Evolutionary conservation across 2,113 vertebrate species (phyloP).

Genomic region (Cynocephalus volans): DNA sequence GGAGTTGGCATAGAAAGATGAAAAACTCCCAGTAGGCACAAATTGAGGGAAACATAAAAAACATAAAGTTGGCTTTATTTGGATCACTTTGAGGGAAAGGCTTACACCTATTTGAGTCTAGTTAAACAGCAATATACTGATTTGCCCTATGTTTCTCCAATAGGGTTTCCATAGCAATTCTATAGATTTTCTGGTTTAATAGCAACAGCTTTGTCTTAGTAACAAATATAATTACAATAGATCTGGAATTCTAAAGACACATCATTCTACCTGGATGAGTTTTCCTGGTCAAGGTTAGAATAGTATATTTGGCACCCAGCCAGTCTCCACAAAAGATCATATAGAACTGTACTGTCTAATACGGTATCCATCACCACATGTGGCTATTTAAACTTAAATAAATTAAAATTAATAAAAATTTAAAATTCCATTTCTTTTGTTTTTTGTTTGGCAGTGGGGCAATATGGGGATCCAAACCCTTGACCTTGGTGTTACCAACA

Average conservation of each 20-base stretch:
- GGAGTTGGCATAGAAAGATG: neutral
- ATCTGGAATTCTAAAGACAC: conserved; percentile 30
- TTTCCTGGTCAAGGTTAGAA: conserved; percentile 40
- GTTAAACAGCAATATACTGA: neutral
- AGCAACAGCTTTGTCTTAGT: conserved; percentile 19
- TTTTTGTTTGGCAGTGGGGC: no score
- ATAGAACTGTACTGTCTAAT: conserved; percentile 12
- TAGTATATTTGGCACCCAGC: neutral
- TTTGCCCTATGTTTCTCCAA: neutral
- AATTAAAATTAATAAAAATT: conserved; percentile 50
- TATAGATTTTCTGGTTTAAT: conserved; percentile 39
- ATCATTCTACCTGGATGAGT: neutral
- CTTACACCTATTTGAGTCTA: neutral
- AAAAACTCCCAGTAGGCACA: conserved; percentile 47
- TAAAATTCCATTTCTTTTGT: conserved; percentile 5
- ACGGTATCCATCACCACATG: neutral
- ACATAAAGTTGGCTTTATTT: conserved; percentile 18
- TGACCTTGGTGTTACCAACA: no score
- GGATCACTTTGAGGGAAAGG: neutral
- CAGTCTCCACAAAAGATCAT: neutral
- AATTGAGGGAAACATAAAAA: neutral
- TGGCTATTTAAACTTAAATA: conserved; percentile 21
- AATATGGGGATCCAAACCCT: no score
- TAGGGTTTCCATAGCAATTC: neutral
- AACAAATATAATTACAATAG: conserved; percentile 25